These are phyloP conservation scores for Lepidurus arcticus DNA, from an alignment of 1,140 invertebrate genomes.

Conservation along the genomic window DNA sequence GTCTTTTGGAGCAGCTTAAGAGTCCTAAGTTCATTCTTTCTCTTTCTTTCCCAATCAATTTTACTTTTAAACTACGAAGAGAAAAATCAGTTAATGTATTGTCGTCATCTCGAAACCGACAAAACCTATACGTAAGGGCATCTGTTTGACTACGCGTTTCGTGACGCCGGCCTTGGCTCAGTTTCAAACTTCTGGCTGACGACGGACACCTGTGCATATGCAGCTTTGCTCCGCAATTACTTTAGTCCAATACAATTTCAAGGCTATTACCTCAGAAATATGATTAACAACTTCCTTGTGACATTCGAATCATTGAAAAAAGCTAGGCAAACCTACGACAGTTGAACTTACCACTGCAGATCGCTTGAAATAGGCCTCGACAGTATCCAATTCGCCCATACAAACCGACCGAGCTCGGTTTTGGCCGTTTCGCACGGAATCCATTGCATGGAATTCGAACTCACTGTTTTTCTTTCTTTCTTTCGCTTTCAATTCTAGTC, in stretches of 20 bases:
- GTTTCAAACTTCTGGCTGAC: conserved; percentile 11
- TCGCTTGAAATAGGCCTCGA: background rate
- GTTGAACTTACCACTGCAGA: background rate
- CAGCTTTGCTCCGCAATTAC: background rate
- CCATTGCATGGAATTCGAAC: background rate
- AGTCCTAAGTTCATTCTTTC: too few species aligned
- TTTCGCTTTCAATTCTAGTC: too few species aligned
- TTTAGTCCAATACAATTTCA: background rate
- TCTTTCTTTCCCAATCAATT: too few species aligned
- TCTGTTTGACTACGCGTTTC: background rate
- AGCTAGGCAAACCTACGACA: background rate
- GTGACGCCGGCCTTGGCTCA: conserved; percentile 20
- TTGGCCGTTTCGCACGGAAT: conserved; percentile 4
- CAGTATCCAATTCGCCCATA: conserved; percentile 1
- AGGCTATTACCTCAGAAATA: background rate
- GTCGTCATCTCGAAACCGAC: background rate
- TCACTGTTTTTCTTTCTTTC: too few species aligned
- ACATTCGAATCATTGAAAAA: background rate
- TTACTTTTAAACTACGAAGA: too few species aligned
- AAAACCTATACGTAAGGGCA: background rate
- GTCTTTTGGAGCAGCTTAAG: too few species aligned
- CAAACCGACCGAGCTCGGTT: background rate
- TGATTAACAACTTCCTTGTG: background rate
- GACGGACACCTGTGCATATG: background rate
- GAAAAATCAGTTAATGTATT: background rate